Percentiles rank a stretch among this genome's conserved stretches.
Conservation (phyloP, 1,140 invertebrate genomes). For the Papilio aristodemus region DNA sequence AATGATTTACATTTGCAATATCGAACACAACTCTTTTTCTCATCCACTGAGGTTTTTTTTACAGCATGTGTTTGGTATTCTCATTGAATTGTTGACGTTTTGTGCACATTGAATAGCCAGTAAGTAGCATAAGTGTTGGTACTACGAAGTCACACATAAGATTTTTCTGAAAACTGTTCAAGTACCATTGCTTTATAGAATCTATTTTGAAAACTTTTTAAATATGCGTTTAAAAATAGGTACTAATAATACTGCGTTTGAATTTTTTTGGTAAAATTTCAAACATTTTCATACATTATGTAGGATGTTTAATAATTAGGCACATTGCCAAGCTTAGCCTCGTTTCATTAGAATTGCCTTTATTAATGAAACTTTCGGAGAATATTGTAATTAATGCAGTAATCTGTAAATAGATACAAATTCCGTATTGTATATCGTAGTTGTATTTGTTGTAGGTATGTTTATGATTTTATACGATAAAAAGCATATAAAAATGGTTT, state of each 20-base stretch:
- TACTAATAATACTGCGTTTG: not conserved
- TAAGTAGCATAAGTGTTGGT: no score
- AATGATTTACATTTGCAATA: slow-evolving; percentile 30
- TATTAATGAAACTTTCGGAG: not conserved
- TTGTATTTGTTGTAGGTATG: no score
- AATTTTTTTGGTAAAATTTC: not conserved
- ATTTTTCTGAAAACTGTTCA: no score
- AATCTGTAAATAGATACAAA: no score
- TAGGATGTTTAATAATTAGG: slow-evolving; percentile 14
- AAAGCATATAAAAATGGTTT: no score
- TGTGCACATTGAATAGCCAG: no score
- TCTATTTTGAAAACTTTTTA: no score
- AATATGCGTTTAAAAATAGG: no score
- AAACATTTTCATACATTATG: not conserved
- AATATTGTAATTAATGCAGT: not conserved
- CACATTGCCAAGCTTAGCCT: slow-evolving; percentile 13
- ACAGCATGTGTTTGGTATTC: slow-evolving; percentile 6
- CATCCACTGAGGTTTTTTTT: slow-evolving; percentile 10
- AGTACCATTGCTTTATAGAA: no score
- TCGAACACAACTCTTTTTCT: slow-evolving; percentile 23
- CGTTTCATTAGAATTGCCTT: not conserved
- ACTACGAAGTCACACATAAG: no score
- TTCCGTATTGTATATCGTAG: no score
- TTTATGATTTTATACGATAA: no score
- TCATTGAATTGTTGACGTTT: not conserved